Percentiles rank a stretch among this genome's conserved stretches.
Evolutionary conservation across 2,888 invertebrate species (phyloP).

Genomic region (Pyrocoelia pectoralis): DNA sequence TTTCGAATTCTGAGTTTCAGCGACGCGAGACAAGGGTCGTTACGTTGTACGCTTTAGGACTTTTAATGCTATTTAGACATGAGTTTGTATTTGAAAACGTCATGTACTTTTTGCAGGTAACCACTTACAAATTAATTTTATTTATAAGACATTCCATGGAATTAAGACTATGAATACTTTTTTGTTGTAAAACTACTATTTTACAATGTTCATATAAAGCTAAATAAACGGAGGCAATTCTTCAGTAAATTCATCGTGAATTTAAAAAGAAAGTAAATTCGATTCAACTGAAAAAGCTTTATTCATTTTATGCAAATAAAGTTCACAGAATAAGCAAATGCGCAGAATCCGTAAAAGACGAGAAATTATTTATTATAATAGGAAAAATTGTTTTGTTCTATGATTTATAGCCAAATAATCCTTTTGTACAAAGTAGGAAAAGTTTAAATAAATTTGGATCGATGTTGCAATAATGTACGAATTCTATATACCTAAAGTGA

Average conservation of each 20-base stretch:
- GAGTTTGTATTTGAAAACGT: constrained; percentile 27
- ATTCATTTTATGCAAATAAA: constrained; percentile 21
- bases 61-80: constrained; percentile 28
- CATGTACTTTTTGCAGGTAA: constrained; percentile 8
- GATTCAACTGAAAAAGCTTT: constrained; percentile 16
- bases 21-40: constrained; percentile 32
- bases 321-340: neutral
- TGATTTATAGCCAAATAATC: constrained; percentile 26
- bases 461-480: constrained; percentile 19
- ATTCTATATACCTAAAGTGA: too few relatives aligned
- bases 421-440: constrained; percentile 16
- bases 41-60: constrained; percentile 30
- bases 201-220: neutral
- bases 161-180: neutral
- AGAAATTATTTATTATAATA: neutral
- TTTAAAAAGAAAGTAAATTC: constrained; percentile 15
- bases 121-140: constrained; percentile 12
- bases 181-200: neutral
- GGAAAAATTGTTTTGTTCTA: constrained; percentile 17
- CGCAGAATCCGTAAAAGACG: neutral
- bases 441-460: constrained; percentile 25
- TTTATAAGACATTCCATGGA: neutral
- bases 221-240: constrained; percentile 4
- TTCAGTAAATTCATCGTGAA: constrained; percentile 17
- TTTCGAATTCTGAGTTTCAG: constrained; percentile 27